Conservation (phyloP, 2,888 invertebrate species). For the Leptura quadrifasciata region DNA sequence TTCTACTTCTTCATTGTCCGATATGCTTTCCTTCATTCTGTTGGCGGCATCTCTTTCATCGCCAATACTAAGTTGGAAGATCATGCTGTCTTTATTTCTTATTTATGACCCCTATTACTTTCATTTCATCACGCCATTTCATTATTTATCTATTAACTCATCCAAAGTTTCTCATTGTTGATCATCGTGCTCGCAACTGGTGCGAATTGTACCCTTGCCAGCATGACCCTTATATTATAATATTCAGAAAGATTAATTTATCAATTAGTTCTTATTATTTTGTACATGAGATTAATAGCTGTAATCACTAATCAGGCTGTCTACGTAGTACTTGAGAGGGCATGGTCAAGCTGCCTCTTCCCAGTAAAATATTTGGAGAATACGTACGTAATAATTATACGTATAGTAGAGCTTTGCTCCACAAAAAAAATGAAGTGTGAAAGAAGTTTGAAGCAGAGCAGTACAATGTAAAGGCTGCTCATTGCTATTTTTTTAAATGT, state of each 20-base stretch:
- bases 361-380: not conserved
- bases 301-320: conserved; percentile 57
- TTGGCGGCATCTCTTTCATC: not conserved
- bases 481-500: too few species aligned
- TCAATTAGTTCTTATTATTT: conserved; percentile 54
- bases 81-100: not conserved
- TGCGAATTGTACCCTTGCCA: conserved; percentile 59
- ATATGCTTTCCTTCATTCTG: not conserved
- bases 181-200: conserved; percentile 65
- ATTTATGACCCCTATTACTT: conserved; percentile 38
- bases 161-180: conserved; percentile 44
- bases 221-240: conserved; percentile 65
- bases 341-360: not conserved
- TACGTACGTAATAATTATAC: too few species aligned
- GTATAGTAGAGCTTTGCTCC: too few species aligned
- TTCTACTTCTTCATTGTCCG: not conserved
- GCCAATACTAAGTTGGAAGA: too few species aligned
- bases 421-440: too few species aligned
- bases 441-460: too few species aligned
- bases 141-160: conserved; percentile 60
- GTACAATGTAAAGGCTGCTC: too few species aligned
- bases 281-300: conserved; percentile 50
- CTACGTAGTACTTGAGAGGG: conserved; percentile 58
- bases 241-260: conserved; percentile 66
- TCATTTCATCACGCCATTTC: conserved; percentile 46